A percentile compares a stretch with the other conserved stretches of the same genome.
Evolutionary conservation across 1,140 invertebrate species (phyloP).

Genomic region (Apis mellifera): DNA sequence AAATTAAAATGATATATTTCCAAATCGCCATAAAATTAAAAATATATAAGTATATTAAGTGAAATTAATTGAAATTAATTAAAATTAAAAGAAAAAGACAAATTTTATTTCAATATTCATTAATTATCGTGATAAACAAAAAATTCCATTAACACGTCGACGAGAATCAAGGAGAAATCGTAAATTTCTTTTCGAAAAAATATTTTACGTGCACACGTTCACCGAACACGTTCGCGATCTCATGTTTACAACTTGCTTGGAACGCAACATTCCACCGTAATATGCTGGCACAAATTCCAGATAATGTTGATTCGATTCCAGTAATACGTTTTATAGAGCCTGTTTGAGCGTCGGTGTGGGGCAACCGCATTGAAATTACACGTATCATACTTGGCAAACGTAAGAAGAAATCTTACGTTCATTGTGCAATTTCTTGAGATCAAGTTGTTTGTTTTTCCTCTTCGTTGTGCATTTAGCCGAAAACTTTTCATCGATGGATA

Average conservation of each 20-base stretch:
- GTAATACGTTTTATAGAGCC: neutral
- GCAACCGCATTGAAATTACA: neutral
- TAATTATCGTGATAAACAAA: conserved; percentile 1
- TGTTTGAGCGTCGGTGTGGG: neutral
- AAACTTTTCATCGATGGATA: no score
- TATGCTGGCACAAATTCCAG: neutral
- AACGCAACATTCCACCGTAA: neutral
- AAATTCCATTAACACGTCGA: neutral
- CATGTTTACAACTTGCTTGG: neutral
- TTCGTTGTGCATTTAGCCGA: no score
- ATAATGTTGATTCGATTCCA: neutral
- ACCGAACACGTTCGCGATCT: neutral
- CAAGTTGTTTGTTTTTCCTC: neutral
- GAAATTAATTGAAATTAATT: no score
- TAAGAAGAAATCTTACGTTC: neutral
- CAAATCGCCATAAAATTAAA: no score
- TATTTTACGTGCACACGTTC: neutral
- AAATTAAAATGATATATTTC: no score
- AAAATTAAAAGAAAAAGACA: no score
- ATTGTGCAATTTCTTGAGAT: neutral
- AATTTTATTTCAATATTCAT: neutral
- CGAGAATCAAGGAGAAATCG: neutral
- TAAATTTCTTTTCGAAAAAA: conserved; percentile 11
- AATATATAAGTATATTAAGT: no score
- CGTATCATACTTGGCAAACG: neutral